phyloP scores from a whole-genome alignment of 2,113 vertebrate species.

The Tachycineta bicolor region DNA sequence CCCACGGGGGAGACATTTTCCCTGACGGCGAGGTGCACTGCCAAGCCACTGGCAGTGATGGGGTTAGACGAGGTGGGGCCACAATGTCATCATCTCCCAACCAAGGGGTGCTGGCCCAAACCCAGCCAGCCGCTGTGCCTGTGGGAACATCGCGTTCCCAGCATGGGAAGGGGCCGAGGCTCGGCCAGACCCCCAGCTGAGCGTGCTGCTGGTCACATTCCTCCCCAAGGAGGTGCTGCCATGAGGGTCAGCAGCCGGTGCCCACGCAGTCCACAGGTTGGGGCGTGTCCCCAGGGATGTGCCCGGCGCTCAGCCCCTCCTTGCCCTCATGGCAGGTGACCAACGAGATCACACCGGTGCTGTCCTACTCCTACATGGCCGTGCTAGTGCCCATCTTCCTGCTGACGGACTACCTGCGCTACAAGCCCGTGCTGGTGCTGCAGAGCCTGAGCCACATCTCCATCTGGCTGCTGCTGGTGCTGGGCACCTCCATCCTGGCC shows the following conservation, averaged over 20 bases:
- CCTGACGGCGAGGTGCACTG: accelerated
- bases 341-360: conserved; percentile 88
- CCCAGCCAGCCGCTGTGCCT: background rate
- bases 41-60: background rate
- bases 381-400: conserved; percentile 92
- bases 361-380: conserved; percentile 91
- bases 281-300: background rate
- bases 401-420: conserved; percentile 89
- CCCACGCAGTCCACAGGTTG: accelerated
- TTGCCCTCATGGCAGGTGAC: conserved; percentile 80
- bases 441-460: conserved; percentile 88
- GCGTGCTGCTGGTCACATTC: background rate
- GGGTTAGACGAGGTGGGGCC: background rate
- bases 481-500: conserved; percentile 76
- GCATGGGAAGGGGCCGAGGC: background rate
- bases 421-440: conserved; percentile 91
- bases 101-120: background rate
- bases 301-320: background rate
- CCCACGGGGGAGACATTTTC: background rate
- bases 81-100: accelerated
- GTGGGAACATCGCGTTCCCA: background rate
- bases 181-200: background rate
- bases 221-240: accelerated
- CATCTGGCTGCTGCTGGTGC: conserved; percentile 88
- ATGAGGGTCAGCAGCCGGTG: background rate